These are phyloP conservation scores for Apteryx owenii DNA, from an alignment of 2,113 vertebrate genomes.

Conservation along the genomic window DNA sequence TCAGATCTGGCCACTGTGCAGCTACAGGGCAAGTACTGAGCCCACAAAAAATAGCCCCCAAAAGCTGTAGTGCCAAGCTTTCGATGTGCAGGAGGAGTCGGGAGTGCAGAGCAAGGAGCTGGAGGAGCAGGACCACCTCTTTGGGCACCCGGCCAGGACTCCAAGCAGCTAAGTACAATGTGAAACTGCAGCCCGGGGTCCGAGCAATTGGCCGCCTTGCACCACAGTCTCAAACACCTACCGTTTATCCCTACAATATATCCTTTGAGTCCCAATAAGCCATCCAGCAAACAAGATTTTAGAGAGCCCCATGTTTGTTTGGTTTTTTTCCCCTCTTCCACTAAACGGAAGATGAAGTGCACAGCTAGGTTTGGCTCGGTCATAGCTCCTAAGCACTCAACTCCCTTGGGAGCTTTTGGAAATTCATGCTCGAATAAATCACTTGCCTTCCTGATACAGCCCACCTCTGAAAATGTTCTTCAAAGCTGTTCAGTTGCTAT, in stretches of 20 bases:
- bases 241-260: too few species aligned
- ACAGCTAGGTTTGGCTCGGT: too few species aligned
- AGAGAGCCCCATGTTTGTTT: background rate
- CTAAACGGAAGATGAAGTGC: background rate
- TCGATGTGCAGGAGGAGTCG: background rate
- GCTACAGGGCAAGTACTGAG: rapidly evolving
- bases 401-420: background rate
- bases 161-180: background rate
- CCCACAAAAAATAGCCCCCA: background rate
- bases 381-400: too few species aligned
- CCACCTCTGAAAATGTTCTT: too few species aligned
- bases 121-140: background rate
- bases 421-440: background rate
- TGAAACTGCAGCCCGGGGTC: background rate
- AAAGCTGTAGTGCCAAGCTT: background rate
- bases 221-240: too few species aligned
- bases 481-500: background rate
- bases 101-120: background rate
- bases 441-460: background rate
- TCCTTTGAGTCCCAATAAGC: too few species aligned
- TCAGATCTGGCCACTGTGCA: background rate
- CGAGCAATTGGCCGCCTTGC: background rate
- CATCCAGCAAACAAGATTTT: background rate
- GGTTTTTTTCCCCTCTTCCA: background rate
- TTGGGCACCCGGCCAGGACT: background rate